Conservation (phyloP, 2,888 invertebrate species). For the Acheta domesticus region DNA sequence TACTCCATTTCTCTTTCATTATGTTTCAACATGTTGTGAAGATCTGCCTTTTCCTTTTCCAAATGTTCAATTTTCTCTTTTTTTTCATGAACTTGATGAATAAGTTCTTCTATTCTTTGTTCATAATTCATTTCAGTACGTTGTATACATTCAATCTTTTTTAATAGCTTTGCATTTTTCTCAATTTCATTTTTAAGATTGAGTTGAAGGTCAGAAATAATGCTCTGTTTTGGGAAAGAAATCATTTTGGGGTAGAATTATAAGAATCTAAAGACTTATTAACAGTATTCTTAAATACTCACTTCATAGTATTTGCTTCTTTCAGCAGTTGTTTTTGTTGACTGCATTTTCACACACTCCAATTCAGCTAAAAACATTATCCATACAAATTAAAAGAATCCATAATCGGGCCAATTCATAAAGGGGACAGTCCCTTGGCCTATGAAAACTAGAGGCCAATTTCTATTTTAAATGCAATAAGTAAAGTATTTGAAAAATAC, state of each 20-base stretch:
- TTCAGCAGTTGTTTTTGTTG: neutral
- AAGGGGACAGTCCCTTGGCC: too few species aligned
- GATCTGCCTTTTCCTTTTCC: conserved; percentile 5
- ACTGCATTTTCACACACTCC: neutral
- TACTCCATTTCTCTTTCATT: conserved; percentile 18
- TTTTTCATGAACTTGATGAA: neutral
- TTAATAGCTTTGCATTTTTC: neutral
- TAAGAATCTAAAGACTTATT: neutral
- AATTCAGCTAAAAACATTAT: neutral
- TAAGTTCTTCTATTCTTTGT: neutral
- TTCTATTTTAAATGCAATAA: too few species aligned
- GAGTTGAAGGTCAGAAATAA: neutral
- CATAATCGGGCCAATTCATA: too few species aligned
- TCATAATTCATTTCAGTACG: neutral
- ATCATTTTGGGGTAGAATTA: neutral
- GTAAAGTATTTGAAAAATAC: too few species aligned
- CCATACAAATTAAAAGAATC: too few species aligned
- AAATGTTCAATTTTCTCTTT: neutral
- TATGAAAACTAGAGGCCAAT: too few species aligned
- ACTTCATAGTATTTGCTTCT: conserved; percentile 8
- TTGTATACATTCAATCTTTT: neutral
- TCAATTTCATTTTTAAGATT: neutral
- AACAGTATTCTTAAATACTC: neutral
- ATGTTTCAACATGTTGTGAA: neutral
- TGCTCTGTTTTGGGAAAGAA: neutral